Evolutionary conservation across 1,140 invertebrate genomes (phyloP), one percentile per base, ranked within the genome.

Genomic region (Magallana gigas): DNA sequence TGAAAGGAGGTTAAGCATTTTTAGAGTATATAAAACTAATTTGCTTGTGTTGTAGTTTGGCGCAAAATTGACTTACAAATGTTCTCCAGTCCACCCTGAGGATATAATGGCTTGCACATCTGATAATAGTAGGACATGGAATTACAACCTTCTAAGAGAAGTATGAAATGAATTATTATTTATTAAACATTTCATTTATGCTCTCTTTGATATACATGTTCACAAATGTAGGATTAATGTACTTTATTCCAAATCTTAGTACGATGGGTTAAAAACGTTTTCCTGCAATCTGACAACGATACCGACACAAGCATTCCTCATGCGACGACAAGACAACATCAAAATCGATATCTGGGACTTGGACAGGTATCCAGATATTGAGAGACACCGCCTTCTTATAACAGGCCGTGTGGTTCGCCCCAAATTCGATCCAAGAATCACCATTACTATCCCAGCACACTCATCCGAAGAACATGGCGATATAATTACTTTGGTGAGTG

Each of bases 331-430:
- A 62, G 60, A 62, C 4, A 12, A 62, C 60, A 12, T 16, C 5
- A 62, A 62, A 62, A 62, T 62, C 60, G 60, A 62, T n/a, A 62
- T 62, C 12, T 62, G 60, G 60, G 60, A 62, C n/a, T 7, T 62
- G 14, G 60, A 62, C 60, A 62, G 60, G 9, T 62, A 62, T 12
- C 60, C 60, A 7, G 60, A 62, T 62, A 62, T 62, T 6, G 60
- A 62, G 7, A 62, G 60, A 62, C 60, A 62, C 60, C 60, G 60
- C n/a, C 60, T 62, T 8, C 60, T 62, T 12, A 62, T 62, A 12
- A 62, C 60, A 62, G 60, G 60, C 11, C 8, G 60, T 16, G 14
- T 11, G 0, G 12, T 62, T 6, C 60, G 12, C 0, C 60, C n/a
- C 16, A 62, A n/a, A 1, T 62, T n/a, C 5, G 60, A 62, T 62